These are phyloP conservation scores for Benitochromis conjunctus DNA, from an alignment of 2,113 vertebrate species.

Conservation along the genomic window DNA sequence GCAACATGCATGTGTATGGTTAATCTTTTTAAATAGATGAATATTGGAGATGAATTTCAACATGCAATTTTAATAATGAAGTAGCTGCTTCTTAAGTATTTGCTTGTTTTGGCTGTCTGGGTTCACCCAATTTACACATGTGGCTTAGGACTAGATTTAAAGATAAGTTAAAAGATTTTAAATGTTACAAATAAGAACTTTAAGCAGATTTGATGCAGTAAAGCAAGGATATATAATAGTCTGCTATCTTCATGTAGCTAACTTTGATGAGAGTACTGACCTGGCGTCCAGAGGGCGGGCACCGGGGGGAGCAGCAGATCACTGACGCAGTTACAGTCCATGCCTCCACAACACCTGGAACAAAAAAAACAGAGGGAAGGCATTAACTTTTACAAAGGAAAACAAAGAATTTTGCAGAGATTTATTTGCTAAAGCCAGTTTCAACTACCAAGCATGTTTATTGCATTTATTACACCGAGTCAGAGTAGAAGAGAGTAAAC, in stretches of 20 bases:
- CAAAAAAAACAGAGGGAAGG: background rate
- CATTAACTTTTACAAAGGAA: background rate
- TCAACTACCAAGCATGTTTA: background rate
- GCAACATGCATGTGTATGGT: background rate
- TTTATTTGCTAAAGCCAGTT: background rate
- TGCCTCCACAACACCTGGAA: constrained; percentile 74
- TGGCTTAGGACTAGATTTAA: background rate
- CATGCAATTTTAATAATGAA: background rate
- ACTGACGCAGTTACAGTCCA: constrained; percentile 94
- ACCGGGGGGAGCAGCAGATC: constrained; percentile 88
- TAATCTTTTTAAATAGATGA: background rate
- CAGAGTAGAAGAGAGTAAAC: constrained; percentile 12
- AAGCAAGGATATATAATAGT: background rate
- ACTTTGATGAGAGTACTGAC: constrained; percentile 62
- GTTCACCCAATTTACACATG: background rate
- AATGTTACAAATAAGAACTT: background rate
- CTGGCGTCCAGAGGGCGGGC: constrained; percentile 91
- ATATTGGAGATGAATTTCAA: background rate
- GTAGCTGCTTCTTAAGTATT: background rate
- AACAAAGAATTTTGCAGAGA: background rate
- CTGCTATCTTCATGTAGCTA: background rate
- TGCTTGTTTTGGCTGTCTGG: background rate
- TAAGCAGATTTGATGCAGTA: background rate
- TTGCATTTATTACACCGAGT: background rate
- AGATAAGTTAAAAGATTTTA: background rate